Conservation (phyloP, 2,797 vertebrate genomes). For the Enteromius unitaeniatus region DNA sequence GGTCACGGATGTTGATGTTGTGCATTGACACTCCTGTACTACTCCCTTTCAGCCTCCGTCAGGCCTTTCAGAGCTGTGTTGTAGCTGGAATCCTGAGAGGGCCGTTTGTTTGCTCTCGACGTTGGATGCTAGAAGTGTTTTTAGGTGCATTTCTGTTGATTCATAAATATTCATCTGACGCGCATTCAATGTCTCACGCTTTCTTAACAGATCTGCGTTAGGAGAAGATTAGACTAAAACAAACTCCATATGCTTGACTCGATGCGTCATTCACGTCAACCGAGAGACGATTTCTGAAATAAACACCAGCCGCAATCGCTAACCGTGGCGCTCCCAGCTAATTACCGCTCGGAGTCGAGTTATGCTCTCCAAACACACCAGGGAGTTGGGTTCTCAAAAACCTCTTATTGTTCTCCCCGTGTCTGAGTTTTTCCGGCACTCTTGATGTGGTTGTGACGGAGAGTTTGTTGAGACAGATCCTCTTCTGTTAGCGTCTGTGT, state of each 20-base stretch:
- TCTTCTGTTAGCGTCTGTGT: constrained; percentile 26
- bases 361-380: constrained; percentile 20
- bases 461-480: constrained; percentile 49
- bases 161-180: constrained; percentile 49
- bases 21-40: neutral
- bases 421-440: constrained; percentile 12
- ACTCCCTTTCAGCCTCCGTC: neutral
- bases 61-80: neutral
- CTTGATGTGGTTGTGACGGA: constrained; percentile 33
- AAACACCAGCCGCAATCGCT: constrained; percentile 37
- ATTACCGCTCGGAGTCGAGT: constrained; percentile 41
- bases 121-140: constrained; percentile 4
- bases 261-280: constrained; percentile 35
- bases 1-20: constrained; percentile 33
- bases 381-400: constrained; percentile 44
- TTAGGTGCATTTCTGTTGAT: constrained; percentile 37
- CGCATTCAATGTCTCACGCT: constrained; percentile 19
- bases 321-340: constrained; percentile 33
- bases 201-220: constrained; percentile 41
- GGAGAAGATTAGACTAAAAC: constrained; percentile 49
- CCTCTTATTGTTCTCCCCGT: constrained; percentile 35
- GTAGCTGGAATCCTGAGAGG: neutral
- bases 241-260: constrained; percentile 44
- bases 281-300: constrained; percentile 45
- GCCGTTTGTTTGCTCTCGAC: constrained; percentile 24